A percentile compares a stretch with the other conserved stretches of the same genome.
phyloP scores from a whole-genome alignment of 2,797 vertebrate species.

The Falco cherrug region DNA sequence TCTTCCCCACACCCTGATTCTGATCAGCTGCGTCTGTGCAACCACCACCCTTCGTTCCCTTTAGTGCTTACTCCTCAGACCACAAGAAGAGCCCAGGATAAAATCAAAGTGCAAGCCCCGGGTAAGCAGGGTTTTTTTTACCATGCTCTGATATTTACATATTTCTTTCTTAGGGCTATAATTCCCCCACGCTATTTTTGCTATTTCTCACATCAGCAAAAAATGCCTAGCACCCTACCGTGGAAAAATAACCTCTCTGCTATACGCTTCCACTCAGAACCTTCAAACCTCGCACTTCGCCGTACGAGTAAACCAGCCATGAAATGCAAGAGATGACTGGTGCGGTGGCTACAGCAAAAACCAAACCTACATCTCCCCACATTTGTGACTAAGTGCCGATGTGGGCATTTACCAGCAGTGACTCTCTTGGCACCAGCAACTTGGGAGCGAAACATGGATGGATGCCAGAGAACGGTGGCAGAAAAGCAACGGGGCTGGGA shows the following conservation, averaged over 20 bases:
- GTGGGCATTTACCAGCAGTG: rapidly evolving
- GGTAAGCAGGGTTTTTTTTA: not conserved
- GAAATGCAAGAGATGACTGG: not conserved
- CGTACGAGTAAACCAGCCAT: rapidly evolving
- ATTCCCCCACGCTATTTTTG: not conserved
- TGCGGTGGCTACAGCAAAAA: not conserved
- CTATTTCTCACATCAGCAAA: not conserved
- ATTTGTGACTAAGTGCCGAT: rapidly evolving
- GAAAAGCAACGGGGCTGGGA: not conserved
- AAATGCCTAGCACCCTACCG: rapidly evolving
- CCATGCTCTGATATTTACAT: constrained; percentile 26
- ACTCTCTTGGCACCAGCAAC: no score
- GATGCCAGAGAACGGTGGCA: rapidly evolving
- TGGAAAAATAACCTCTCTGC: not conserved
- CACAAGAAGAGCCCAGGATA: not conserved
- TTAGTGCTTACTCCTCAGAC: not conserved
- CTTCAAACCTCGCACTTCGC: not conserved
- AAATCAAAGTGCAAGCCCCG: rapidly evolving
- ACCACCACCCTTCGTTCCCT: not conserved
- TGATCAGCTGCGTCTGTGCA: not conserved
- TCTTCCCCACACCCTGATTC: not conserved
- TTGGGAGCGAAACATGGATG: rapidly evolving
- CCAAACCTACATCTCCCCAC: not conserved
- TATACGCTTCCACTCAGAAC: not conserved
- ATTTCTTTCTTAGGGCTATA: not conserved